Evolutionary conservation across 2,888 invertebrate species (phyloP).

Genomic region (Ophonus ardosiacus): DNA sequence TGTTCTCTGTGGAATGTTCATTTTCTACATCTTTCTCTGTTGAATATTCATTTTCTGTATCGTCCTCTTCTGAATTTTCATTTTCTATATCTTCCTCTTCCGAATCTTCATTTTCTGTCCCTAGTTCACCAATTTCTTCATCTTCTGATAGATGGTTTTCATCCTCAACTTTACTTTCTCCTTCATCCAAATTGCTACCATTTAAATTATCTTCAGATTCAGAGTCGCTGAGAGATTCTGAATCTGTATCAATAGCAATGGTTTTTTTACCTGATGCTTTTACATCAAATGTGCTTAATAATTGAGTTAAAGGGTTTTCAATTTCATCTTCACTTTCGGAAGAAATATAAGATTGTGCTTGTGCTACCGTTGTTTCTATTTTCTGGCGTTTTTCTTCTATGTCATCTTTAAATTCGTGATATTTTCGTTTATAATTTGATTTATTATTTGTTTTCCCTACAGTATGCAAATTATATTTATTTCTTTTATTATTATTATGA

Average conservation of each 20-base stretch:
- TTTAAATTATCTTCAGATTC: slow-evolving; percentile 66
- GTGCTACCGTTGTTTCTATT: slow-evolving; percentile 74
- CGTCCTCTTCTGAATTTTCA: background rate
- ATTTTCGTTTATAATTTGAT: slow-evolving; percentile 73
- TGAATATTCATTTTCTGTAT: slow-evolving; percentile 64
- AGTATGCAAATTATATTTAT: slow-evolving; percentile 31
- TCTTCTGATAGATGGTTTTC: slow-evolving; percentile 66
- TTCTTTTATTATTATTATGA: slow-evolving; percentile 33
- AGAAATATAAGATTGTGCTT: slow-evolving; percentile 71
- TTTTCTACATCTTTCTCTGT: slow-evolving; percentile 61
- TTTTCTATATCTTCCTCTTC: background rate
- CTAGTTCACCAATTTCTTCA: background rate
- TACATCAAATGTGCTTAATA: slow-evolving; percentile 77
- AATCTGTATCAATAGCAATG: slow-evolving; percentile 59
- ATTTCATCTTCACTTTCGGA: slow-evolving; percentile 78
- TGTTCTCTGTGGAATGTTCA: slow-evolving; percentile 4
- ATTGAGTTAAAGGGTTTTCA: slow-evolving; percentile 76
- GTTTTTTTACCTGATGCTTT: slow-evolving; percentile 62
- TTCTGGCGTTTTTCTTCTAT: slow-evolving; percentile 77
- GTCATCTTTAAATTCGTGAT: slow-evolving; percentile 75
- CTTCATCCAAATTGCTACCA: slow-evolving; percentile 64
- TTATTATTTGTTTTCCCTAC: slow-evolving; percentile 1
- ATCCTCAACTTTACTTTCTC: slow-evolving; percentile 64
- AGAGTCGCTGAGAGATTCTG: slow-evolving; percentile 63
- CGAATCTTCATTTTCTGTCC: background rate